Conservation (phyloP, 2,888 invertebrate genomes). For the Mimumesa dahlbomi region DNA sequence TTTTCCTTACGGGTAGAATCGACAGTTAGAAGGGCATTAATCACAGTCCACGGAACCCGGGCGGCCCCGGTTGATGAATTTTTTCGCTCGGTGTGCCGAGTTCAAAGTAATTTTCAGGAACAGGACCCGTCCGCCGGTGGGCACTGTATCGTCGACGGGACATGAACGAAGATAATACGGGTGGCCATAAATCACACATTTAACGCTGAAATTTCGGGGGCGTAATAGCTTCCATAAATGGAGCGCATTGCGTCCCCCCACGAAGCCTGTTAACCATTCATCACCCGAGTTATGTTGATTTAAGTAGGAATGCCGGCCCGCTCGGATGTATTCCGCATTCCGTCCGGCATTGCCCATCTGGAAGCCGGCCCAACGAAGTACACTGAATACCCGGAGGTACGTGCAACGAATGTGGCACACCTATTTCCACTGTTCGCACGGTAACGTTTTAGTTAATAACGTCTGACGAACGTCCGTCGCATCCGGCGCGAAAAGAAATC, state of each 20-base stretch:
- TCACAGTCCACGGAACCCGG: slow-evolving; percentile 31
- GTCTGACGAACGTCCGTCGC: slow-evolving; percentile 1
- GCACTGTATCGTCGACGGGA: slow-evolving; percentile 62
- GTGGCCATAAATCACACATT: slow-evolving; percentile 66
- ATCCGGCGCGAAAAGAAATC: no score
- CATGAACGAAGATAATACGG: slow-evolving; percentile 65
- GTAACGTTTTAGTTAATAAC: slow-evolving; percentile 46
- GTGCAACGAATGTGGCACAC: slow-evolving; percentile 59
- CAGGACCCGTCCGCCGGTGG: slow-evolving; percentile 2
- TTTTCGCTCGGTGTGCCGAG: slow-evolving; percentile 38
- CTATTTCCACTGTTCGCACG: slow-evolving; percentile 3
- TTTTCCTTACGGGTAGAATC: slow-evolving; percentile 41
- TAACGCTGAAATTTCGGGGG: slow-evolving; percentile 68
- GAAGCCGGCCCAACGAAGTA: slow-evolving; percentile 52
- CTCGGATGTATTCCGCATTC: slow-evolving; percentile 64
- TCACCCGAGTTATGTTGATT: slow-evolving; percentile 72
- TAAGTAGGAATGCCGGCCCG: slow-evolving; percentile 69
- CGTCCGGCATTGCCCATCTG: slow-evolving; percentile 64
- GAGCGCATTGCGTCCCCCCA: slow-evolving; percentile 61
- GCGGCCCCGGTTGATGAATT: slow-evolving; percentile 44
- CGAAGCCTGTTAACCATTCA: slow-evolving; percentile 67
- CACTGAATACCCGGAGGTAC: slow-evolving; percentile 48
- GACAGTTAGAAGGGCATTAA: slow-evolving; percentile 56
- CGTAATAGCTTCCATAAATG: slow-evolving; percentile 68
- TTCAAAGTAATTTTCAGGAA: slow-evolving; percentile 58